Conservation (phyloP, 2,113 vertebrate species). For the Bombycilla garrulus region DNA sequence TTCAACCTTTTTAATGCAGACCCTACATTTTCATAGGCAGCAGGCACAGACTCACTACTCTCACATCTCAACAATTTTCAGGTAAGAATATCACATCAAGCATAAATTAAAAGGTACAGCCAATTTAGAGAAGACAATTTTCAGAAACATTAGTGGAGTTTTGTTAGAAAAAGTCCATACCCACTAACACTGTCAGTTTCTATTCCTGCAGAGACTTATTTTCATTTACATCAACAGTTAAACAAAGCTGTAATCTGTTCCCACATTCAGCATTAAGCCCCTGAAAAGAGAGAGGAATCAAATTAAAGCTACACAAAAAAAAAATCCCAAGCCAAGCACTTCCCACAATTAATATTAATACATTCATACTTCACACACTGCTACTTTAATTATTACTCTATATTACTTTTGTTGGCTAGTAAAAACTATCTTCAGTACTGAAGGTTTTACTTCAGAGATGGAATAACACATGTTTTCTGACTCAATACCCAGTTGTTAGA, state of each 20-base stretch:
- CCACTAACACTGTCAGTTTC: background rate
- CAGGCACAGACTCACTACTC: background rate
- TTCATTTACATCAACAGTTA: background rate
- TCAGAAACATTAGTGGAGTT: background rate
- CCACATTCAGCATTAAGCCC: background rate
- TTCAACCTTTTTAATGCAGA: background rate
- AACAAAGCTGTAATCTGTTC: background rate
- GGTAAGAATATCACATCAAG: background rate
- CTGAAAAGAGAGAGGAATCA: background rate
- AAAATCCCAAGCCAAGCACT: background rate
- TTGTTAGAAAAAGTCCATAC: background rate
- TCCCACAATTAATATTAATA: background rate
- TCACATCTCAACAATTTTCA: background rate
- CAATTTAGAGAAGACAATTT: background rate
- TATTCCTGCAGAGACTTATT: background rate
- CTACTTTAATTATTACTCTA: background rate
- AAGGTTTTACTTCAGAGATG: background rate
- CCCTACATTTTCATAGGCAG: background rate
- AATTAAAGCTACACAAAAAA: background rate
- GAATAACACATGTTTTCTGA: background rate
- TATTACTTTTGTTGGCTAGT: background rate
- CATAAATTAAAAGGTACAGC: background rate
- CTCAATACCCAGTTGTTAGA: background rate
- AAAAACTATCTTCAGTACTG: background rate
- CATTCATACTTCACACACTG: background rate